These are phyloP conservation scores for Tetragonula carbonaria DNA, from an alignment of 2,888 invertebrate species.

Conservation along the genomic window DNA sequence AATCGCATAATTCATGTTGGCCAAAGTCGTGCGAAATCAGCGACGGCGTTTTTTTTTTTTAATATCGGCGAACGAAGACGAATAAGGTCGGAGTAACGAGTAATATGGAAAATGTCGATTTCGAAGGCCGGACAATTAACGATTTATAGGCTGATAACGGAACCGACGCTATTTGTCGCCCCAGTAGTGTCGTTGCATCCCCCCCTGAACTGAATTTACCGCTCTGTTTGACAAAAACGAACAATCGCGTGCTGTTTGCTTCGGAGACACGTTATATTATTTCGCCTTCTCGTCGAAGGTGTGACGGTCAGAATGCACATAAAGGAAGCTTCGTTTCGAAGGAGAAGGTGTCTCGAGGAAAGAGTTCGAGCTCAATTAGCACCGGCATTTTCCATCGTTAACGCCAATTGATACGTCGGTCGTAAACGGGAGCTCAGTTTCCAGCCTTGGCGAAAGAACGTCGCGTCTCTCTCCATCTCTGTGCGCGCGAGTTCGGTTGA, in stretches of 20 bases:
- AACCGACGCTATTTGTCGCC: slow-evolving; percentile 48
- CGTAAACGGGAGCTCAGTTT: slow-evolving; percentile 54
- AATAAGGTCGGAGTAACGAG: neutral
- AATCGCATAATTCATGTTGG: too few relatives aligned
- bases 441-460: slow-evolving; percentile 5
- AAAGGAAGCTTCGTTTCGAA: neutral
- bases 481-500: slow-evolving; percentile 22
- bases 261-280: too few relatives aligned
- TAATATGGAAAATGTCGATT: slow-evolving; percentile 14
- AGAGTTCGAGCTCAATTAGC: slow-evolving; percentile 49
- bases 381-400: slow-evolving; percentile 59
- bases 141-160: slow-evolving; percentile 37
- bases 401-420: slow-evolving; percentile 66
- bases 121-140: slow-evolving; percentile 41
- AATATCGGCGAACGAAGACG: too few relatives aligned
- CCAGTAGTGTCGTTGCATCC: slow-evolving; percentile 8
- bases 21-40: too few relatives aligned
- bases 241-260: neutral
- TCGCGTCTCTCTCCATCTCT: slow-evolving; percentile 65
- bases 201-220: slow-evolving; percentile 46
- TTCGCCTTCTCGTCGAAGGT: neutral
- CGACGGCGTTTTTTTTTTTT: too few relatives aligned
- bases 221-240: neutral
- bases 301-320: too few relatives aligned
- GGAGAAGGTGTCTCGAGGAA: neutral